phyloP scores from a whole-genome alignment of 2,888 invertebrate genomes.

The Trichacis sp. region DNA sequence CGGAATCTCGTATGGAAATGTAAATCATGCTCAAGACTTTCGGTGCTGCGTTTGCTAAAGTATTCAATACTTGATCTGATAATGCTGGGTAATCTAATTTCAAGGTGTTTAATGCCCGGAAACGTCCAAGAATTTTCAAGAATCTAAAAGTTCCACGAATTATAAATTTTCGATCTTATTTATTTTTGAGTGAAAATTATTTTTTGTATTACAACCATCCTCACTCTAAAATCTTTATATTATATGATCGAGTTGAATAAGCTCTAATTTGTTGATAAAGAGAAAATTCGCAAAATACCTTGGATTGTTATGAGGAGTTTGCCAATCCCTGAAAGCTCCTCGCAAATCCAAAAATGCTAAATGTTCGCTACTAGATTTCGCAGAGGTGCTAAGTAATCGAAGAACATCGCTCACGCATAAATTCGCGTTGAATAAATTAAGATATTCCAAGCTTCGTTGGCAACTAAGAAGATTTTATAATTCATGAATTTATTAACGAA shows the following conservation, averaged over 20 bases:
- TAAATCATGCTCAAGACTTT: constrained; percentile 62
- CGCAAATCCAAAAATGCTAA: constrained; percentile 67
- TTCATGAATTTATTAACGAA: too few relatives aligned
- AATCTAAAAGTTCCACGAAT: constrained; percentile 59
- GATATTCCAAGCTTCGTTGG: constrained; percentile 65
- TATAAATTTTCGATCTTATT: too few relatives aligned
- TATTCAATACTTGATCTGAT: constrained; percentile 66
- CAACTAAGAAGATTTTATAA: too few relatives aligned
- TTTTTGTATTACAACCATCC: too few relatives aligned
- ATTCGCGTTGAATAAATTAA: constrained; percentile 69
- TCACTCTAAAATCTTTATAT: too few relatives aligned
- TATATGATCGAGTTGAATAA: too few relatives aligned
- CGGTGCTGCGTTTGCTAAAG: constrained; percentile 65
- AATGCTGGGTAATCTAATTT: constrained; percentile 70
- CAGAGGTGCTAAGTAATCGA: constrained; percentile 66
- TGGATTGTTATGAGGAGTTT: constrained; percentile 61
- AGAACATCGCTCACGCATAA: constrained; percentile 68
- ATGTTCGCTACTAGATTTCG: constrained; percentile 58
- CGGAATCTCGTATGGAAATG: constrained; percentile 68
- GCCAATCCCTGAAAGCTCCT: constrained; percentile 69
- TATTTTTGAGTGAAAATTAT: not conserved
- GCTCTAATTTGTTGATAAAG: too few relatives aligned
- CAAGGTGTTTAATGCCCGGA: constrained; percentile 63
- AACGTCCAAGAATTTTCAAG: constrained; percentile 62
- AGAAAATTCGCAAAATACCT: too few relatives aligned